Percentiles rank a stretch among this genome's conserved stretches.
phyloP scores from a whole-genome alignment of 2,888 invertebrate genomes.

The Caenorhabditis afra region DNA sequence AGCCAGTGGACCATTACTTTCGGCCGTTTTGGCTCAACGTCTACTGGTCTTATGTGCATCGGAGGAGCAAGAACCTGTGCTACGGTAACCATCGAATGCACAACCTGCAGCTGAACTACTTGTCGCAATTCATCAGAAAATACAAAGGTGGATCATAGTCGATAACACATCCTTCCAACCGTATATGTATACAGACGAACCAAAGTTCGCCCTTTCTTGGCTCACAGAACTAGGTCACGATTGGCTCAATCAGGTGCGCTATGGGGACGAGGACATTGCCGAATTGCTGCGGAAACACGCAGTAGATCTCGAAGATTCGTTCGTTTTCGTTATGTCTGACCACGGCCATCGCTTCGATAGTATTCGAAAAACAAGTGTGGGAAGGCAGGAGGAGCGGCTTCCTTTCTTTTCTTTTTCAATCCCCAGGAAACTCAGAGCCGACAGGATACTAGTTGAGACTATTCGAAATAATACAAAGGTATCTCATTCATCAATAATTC shows the following conservation, averaged over 20 bases:
- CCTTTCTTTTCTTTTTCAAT: constrained; percentile 77
- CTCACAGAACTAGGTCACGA: constrained; percentile 82
- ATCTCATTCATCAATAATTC: too few relatives aligned
- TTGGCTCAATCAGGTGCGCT: constrained; percentile 81
- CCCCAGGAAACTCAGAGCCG: constrained; percentile 63
- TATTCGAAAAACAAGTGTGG: constrained; percentile 80
- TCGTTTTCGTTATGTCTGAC: constrained; percentile 80
- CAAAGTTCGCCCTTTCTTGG: constrained; percentile 74
- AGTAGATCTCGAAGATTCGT: constrained; percentile 68
- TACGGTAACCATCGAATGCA: constrained; percentile 77
- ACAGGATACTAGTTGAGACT: constrained; percentile 2
- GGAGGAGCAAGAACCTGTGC: constrained; percentile 75
- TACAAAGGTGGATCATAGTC: constrained; percentile 39
- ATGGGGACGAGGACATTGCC: constrained; percentile 81
- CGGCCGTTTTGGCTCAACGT: constrained; percentile 79
- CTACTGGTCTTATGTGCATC: constrained; percentile 78
- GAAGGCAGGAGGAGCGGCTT: constrained; percentile 77
- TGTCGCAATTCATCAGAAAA: constrained; percentile 79
- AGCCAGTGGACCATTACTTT: constrained; percentile 81
- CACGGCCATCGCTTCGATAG: constrained; percentile 82
- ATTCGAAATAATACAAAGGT: constrained; percentile 26
- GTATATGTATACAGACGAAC: constrained; percentile 39
- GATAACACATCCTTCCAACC: neutral
- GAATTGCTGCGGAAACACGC: constrained; percentile 77
- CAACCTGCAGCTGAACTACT: constrained; percentile 77